Base-by-base conservation (phyloP, 2,888 invertebrate species). In the Drosophila acutilabella region DNA sequence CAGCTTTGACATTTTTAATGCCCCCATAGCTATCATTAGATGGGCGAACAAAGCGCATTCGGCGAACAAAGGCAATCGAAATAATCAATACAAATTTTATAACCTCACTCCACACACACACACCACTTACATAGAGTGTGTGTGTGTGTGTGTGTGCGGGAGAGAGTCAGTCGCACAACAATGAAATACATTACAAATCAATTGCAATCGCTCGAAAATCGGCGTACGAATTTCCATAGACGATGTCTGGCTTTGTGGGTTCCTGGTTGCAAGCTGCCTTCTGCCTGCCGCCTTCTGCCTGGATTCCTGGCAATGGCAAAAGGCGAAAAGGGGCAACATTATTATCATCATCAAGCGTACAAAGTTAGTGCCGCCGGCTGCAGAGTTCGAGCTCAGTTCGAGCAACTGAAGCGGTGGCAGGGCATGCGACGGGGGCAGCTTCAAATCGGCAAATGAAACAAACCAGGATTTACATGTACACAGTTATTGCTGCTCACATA, bases 201-300 rank as follows among this genome's bases (percentile, higher is more conserved):
- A 87, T 89, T 87, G 89, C 89, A 86, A 87, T 87, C 88, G 88
- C 81, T 84, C 85, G 85, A 88, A 85, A 85, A 88, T 85, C 85
- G 84, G 80, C 88, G 80, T 87, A 78, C 87, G 83, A 81, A 87
- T 83, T 84, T 87, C 83, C 83, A 87, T 83, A 87, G 87, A 83
- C 80, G 75, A 80, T 81, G 82, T 83, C 84, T 86, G 86, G 76
- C 77, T 66, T 73, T 78, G 75, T 77, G 82, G 82, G 71, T 67
- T 57, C 38, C 72, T 66, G 52, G 58, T 52, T 52, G 33, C 58
- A 26, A 11, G 53, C 44, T 51, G 62, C 64, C 45, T 59, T 51
- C 26, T 62, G 41, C 40, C n/a, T 53, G 45, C 40, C 53, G 52
- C 51, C 30, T 30, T 7, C 40, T 58, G 57, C 56, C 58, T 59